Conservation (phyloP, 2,888 invertebrate genomes). For the Caenorhabditis macrosperma region DNA sequence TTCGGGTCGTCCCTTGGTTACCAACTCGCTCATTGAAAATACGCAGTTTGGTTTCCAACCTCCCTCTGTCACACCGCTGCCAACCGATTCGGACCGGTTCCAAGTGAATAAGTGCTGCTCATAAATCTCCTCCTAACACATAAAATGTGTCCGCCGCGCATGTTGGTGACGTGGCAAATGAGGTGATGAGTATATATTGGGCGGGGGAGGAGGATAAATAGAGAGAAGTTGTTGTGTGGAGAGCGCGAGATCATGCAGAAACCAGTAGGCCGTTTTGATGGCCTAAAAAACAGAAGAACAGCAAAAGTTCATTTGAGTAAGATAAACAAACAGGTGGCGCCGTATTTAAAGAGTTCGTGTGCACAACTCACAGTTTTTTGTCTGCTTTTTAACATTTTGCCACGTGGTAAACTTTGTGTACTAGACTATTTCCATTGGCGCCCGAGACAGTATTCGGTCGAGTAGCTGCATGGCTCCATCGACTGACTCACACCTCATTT, state of each 20-base stretch:
- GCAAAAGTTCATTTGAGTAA: background rate
- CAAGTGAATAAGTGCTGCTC: background rate
- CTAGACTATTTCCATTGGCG: too few species aligned
- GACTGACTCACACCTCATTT: background rate
- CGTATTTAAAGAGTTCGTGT: background rate
- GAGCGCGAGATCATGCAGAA: conserved; percentile 26
- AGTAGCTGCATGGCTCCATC: too few species aligned
- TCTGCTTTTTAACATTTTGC: too few species aligned
- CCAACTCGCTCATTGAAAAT: background rate
- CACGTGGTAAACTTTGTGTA: too few species aligned
- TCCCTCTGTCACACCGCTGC: too few species aligned
- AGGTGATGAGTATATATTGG: background rate
- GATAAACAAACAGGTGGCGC: background rate
- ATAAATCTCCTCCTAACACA: background rate
- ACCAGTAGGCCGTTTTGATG: conserved; percentile 12
- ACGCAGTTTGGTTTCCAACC: too few species aligned
- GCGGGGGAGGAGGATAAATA: conserved; percentile 16
- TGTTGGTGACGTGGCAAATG: conserved; percentile 17
- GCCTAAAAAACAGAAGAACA: background rate
- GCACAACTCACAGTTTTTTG: background rate
- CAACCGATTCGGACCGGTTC: background rate
- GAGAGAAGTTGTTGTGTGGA: background rate
- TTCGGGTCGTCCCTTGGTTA: background rate
- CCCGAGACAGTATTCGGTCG: too few species aligned
- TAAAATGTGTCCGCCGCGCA: background rate